Base-by-base conservation (phyloP, 1,140 invertebrate species). In the Zaprionus nigranus region DNA sequence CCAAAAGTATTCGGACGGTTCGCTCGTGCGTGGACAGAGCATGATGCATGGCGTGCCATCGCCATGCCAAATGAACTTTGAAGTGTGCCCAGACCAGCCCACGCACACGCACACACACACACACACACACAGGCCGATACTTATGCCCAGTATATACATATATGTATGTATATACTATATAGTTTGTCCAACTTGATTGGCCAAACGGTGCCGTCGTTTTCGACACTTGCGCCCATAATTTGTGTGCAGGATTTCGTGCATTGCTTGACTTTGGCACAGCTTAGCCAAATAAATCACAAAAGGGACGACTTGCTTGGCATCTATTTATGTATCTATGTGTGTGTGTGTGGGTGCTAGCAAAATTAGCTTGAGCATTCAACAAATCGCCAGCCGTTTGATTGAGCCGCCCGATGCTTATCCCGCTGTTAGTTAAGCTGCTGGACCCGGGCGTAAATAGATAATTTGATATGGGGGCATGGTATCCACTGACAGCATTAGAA, bases 231-330 rank as follows among this genome's bases (percentile, higher is more conserved):
- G 69, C 66, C 81, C 81, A 85, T 81, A 85, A 84, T 77, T 90
- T 88, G 85, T 90, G 75, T 69, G 78, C 70, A 56, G 81, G 78
- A 81, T 85, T 85, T 85, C 59, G 68, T 72, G 82, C 71, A 81
- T 75, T 76, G 82, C 63, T 67, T 69, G 82, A 81, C 77, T 85
- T 79, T 90, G 69, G 61, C 75, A 90, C 81, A 82, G 85, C 85
- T 90, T 85, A 85, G 68, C 75, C 54, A 85, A 90, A 90, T 90
- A 90, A 90, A 90, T 90, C 85, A 88, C 85, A 75, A 78, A 83
- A 82, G 62, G 54, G 66, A 38, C 65, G 69, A 75, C 30, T 43
- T 53, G 53, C 63, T 72, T 28, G 49, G 61, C 75, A 60, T 64
- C 36, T 75, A 7, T 12, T 5, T 49, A 36, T 46, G 64, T 60